Conservation (phyloP, 2,888 invertebrate genomes). For the Zeuzera pyrina region DNA sequence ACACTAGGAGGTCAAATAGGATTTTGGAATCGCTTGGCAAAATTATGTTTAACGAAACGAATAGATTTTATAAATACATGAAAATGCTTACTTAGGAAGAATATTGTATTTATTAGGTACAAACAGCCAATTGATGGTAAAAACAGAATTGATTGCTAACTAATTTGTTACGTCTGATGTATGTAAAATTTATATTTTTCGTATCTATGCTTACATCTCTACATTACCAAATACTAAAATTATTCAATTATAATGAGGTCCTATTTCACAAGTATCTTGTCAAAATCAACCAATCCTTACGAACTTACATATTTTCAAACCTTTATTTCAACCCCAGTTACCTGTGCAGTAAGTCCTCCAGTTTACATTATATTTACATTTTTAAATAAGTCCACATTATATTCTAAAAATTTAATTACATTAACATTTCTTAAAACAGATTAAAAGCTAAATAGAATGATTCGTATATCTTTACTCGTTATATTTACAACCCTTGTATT, state of each 20-base stretch:
- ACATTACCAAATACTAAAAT: slow-evolving; percentile 25
- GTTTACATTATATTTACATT: slow-evolving; percentile 41
- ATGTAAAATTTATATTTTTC: slow-evolving; percentile 17
- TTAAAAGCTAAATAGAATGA: slow-evolving; percentile 55
- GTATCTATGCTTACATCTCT: slow-evolving; percentile 23
- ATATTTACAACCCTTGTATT: slow-evolving; percentile 34
- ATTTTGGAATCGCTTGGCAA: slow-evolving; percentile 24
- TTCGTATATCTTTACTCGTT: slow-evolving; percentile 61
- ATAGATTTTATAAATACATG: too few relatives aligned
- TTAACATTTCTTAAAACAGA: slow-evolving; percentile 49
- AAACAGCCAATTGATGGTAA: slow-evolving; percentile 32
- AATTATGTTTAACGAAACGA: too few relatives aligned
- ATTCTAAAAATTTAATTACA: slow-evolving; percentile 44
- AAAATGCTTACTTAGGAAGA: too few relatives aligned
- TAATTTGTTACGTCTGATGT: slow-evolving; percentile 43
- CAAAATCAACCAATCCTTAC: too few relatives aligned
- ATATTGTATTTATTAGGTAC: too few relatives aligned
- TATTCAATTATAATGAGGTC: slow-evolving; percentile 19
- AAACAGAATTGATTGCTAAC: slow-evolving; percentile 53
- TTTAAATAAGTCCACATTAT: slow-evolving; percentile 30
- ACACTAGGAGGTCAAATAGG: too few relatives aligned
- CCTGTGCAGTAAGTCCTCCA: slow-evolving; percentile 18
- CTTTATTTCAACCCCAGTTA: slow-evolving; percentile 2
- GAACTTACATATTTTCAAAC: not conserved
- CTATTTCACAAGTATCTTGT: slow-evolving; percentile 16